Evolutionary conservation across 2,888 invertebrate genomes (phyloP).

Genomic region (Ellobium chinense): DNA sequence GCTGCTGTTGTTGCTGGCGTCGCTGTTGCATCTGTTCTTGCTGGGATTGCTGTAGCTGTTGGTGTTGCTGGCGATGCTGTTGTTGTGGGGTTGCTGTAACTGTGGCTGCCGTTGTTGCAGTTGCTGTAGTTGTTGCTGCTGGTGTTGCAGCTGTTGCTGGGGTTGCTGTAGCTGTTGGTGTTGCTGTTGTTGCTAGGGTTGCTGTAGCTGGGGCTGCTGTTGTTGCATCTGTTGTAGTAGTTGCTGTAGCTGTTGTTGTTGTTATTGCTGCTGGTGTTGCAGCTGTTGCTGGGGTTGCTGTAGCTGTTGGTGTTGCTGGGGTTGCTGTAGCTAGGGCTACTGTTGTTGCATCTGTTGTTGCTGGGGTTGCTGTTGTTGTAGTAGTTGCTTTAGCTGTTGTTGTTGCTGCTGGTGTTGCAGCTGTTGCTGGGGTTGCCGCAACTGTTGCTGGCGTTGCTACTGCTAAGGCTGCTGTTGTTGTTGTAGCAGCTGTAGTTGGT

Average conservation of each 20-base stretch:
- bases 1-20: not conserved
- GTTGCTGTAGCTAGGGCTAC: not conserved
- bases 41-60: not conserved
- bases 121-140: not conserved
- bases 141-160: not conserved
- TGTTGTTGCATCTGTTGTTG: not conserved
- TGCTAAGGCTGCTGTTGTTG: not conserved
- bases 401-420: not conserved
- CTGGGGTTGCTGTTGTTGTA: not conserved
- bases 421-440: not conserved
- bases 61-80: not conserved
- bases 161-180: not conserved
- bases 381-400: not conserved
- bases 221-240: not conserved
- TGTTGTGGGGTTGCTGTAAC: not conserved
- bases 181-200: not conserved
- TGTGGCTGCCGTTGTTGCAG: not conserved
- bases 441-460: not conserved
- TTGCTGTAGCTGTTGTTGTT: not conserved
- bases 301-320: not conserved
- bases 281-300: not conserved
- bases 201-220: not conserved
- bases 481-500: not conserved
- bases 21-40: not conserved
- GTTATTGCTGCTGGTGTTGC: not conserved